phyloP scores from a whole-genome alignment of 2,113 vertebrate species.

The Sander vitreus region DNA sequence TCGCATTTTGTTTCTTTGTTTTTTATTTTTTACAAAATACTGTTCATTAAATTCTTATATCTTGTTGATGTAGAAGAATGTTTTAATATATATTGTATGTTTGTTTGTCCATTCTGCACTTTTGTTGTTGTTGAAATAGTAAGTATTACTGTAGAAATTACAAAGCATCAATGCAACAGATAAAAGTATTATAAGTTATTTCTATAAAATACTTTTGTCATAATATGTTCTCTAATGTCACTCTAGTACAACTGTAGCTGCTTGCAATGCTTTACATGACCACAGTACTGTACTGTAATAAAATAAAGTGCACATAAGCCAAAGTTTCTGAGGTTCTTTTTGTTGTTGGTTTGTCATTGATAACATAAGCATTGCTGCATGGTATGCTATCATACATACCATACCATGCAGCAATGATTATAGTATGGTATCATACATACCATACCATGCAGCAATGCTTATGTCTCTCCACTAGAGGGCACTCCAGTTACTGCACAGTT shows the following conservation, averaged over 20 bases:
- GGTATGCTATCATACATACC: background rate
- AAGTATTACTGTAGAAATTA: constrained; percentile 34
- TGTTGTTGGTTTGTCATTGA: constrained; percentile 1
- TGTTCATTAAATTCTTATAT: constrained; percentile 5
- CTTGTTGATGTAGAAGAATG: background rate
- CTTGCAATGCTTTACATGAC: constrained; percentile 73
- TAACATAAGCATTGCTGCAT: no score
- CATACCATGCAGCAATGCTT: background rate
- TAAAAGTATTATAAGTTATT: constrained; percentile 58
- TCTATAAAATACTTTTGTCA: constrained; percentile 53
- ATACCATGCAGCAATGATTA: background rate
- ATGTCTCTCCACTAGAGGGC: constrained; percentile 53
- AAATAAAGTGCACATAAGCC: constrained; percentile 71
- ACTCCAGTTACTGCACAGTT: constrained; percentile 2
- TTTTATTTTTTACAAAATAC: constrained; percentile 14
- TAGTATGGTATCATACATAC: background rate
- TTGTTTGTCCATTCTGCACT: constrained; percentile 22
- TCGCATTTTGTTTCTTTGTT: constrained; percentile 13
- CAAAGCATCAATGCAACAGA: constrained; percentile 9
- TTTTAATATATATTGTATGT: constrained; percentile 45
- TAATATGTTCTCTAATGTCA: constrained; percentile 49
- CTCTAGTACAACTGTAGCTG: constrained; percentile 65
- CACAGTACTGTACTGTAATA: constrained; percentile 73
- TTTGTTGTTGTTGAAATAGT: background rate
- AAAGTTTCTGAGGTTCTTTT: background rate